Percentiles rank a stretch among this genome's conserved stretches.
Evolutionary conservation across 1,140 invertebrate species (phyloP).

Genomic region (Ceratitis capitata): DNA sequence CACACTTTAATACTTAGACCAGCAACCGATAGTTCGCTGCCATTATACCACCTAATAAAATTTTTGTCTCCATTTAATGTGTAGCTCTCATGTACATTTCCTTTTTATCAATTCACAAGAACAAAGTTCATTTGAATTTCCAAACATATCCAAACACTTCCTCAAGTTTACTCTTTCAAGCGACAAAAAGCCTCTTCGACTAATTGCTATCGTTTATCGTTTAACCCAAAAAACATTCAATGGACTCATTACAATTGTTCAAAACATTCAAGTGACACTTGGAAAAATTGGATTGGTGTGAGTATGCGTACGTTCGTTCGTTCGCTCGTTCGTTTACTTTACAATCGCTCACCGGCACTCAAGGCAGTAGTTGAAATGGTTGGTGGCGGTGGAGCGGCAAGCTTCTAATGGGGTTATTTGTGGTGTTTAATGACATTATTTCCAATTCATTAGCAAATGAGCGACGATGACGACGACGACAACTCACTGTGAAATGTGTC

Average conservation of each 20-base stretch:
- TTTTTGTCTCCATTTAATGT: neutral
- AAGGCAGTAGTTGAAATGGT: neutral
- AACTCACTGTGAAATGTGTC: neutral
- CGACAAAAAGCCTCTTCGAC: neutral
- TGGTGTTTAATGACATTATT: conserved; percentile 15
- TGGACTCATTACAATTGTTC: neutral
- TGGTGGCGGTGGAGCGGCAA: neutral
- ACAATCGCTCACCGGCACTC: neutral
- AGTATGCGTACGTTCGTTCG: neutral
- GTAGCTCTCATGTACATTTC: neutral
- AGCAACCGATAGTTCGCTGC: no score
- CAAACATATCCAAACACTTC: neutral
- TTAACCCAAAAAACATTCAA: neutral
- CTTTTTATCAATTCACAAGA: neutral
- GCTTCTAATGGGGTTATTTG: conserved; percentile 8
- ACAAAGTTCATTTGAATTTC: neutral
- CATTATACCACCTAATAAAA: no score
- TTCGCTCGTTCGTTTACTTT: neutral
- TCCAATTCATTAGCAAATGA: conserved; percentile 34
- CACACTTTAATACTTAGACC: no score
- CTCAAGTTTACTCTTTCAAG: neutral
- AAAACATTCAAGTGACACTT: conserved; percentile 2
- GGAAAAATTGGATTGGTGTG: neutral
- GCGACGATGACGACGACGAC: no score
- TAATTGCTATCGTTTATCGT: neutral